Evolutionary conservation across 1,140 invertebrate genomes (phyloP).

Genomic region (Ips nitidus): DNA sequence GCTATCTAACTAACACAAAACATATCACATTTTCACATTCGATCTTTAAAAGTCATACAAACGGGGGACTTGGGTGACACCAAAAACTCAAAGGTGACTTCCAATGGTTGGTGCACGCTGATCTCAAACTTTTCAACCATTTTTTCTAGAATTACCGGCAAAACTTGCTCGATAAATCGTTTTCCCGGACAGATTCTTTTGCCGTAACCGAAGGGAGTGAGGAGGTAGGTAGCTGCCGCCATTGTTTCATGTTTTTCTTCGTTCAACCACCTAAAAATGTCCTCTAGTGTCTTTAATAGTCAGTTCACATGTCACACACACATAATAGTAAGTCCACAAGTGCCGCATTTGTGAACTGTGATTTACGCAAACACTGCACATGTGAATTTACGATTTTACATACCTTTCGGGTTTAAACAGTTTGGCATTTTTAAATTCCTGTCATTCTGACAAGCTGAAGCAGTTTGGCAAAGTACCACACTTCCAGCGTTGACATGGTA

Average conservation of each 20-base stretch:
- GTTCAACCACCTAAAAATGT: constrained; percentile 62
- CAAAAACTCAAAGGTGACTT: constrained; percentile 77
- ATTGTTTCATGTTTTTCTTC: constrained; percentile 52
- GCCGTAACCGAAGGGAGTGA: constrained; percentile 88
- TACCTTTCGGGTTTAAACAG: constrained; percentile 75
- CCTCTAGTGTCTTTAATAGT: too few species aligned
- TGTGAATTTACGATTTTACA: not conserved
- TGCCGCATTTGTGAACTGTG: too few species aligned
- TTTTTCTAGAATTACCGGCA: constrained; percentile 75
- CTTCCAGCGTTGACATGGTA: constrained; percentile 80
- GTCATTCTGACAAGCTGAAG: constrained; percentile 76
- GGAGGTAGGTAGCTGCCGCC: constrained; percentile 59
- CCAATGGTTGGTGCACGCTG: constrained; percentile 65
- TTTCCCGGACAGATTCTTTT: constrained; percentile 80
- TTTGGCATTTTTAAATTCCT: constrained; percentile 72
- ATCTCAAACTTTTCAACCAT: constrained; percentile 71
- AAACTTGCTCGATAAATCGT: constrained; percentile 75
- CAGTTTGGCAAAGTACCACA: constrained; percentile 82
- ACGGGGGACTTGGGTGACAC: constrained; percentile 71
- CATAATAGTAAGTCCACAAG: too few species aligned
- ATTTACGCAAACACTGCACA: too few species aligned
- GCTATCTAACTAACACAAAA: too few species aligned
- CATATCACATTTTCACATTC: not conserved
- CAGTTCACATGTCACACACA: too few species aligned
- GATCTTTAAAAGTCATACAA: constrained; percentile 64